phyloP scores from a whole-genome alignment of 1,140 invertebrate genomes.

The Conus betulinus region DNA sequence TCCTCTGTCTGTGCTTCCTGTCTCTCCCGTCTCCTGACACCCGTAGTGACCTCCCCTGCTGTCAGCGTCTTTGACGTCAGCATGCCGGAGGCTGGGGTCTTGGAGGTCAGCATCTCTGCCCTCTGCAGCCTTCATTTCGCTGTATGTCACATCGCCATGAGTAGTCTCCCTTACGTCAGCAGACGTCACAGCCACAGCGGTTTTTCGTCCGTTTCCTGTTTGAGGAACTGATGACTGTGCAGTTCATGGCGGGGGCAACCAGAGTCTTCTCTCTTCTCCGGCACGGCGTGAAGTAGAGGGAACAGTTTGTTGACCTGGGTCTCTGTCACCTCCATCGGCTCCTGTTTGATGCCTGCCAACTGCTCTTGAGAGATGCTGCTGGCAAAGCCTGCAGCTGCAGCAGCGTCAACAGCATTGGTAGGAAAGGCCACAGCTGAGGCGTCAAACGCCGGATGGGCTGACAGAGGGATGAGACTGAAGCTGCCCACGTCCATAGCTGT shows the following conservation, averaged over 20 bases:
- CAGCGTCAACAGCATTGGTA: neutral
- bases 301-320: neutral
- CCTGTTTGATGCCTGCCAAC: neutral
- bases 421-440: neutral
- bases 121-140: neutral
- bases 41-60: neutral
- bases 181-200: neutral
- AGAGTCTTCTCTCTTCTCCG: neutral
- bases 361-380: neutral
- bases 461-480: neutral
- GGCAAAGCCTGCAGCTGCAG: neutral
- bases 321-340: slow-evolving; percentile 17
- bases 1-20: neutral
- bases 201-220: neutral
- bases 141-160: no score
- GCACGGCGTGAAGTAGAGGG: neutral
- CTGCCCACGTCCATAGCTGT: neutral
- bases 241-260: neutral
- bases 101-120: neutral
- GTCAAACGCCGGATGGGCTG: neutral
- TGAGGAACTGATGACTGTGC: neutral
- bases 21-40: neutral
- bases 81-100: neutral
- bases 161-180: neutral
- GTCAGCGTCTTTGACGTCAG: neutral